phyloP scores from a whole-genome alignment of 1,140 invertebrate species.

The Meloidogyne floridensis region DNA sequence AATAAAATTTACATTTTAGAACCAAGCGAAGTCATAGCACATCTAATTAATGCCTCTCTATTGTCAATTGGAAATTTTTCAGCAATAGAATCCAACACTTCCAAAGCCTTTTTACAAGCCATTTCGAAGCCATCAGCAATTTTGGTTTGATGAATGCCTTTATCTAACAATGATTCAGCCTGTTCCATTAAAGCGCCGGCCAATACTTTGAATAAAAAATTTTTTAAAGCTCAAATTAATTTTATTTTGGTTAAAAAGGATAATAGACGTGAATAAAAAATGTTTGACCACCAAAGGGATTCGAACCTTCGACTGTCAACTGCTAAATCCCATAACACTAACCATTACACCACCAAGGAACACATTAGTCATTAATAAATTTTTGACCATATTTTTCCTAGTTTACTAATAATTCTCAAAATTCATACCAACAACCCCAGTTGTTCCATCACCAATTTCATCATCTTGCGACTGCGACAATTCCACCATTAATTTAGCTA shows the following conservation, averaged over 20 bases:
- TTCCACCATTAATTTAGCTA: slow-evolving; percentile 96
- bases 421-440: slow-evolving; percentile 84
- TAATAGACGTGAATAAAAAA: no score
- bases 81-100: slow-evolving; percentile 84
- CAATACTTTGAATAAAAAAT: slow-evolving; percentile 70
- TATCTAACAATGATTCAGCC: slow-evolving; percentile 86
- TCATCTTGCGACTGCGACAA: slow-evolving; percentile 97
- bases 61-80: slow-evolving; percentile 86
- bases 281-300: no score
- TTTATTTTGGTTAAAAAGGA: no score
- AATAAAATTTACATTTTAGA: slow-evolving; percentile 84
- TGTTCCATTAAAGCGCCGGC: slow-evolving; percentile 91
- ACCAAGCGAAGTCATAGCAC: slow-evolving; percentile 95
- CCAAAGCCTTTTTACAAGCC: slow-evolving; percentile 85
- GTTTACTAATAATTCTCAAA: not conserved
- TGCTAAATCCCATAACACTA: no score
- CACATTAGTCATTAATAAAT: not conserved
- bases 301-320: no score
- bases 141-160: slow-evolving; percentile 96
- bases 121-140: slow-evolving; percentile 98
- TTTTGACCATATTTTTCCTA: not conserved
- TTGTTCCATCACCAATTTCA: slow-evolving; percentile 99
- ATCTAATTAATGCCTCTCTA: slow-evolving; percentile 84
- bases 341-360: not conserved
- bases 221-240: not conserved